Base-by-base conservation (phyloP, 2,888 invertebrate species). In the Cataglyphis altisquamis region DNA sequence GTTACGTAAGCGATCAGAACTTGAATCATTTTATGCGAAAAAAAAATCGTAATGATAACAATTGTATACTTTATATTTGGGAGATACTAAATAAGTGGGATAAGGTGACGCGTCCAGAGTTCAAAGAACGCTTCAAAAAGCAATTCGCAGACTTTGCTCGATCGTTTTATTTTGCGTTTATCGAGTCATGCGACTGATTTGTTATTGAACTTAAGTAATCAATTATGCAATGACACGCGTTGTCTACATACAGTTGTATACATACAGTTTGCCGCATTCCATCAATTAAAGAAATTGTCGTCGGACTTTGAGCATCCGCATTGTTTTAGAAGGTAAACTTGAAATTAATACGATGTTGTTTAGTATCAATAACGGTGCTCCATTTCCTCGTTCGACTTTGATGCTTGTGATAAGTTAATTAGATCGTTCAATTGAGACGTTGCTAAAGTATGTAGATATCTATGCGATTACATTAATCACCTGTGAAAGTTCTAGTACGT, bases 101-200 rank as follows among this genome's bases (percentile, higher is more conserved):
- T 36, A 15, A 29, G 12, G 9, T 48, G 45, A 25, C 15, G 48
- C 15, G 45, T 32, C 3, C 21, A 21, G 55, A 68, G 78, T 68
- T 68, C 60, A 68, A 60, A 78, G 78, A 57, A 78, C 78, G 36
- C 25, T 36, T 25, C n/a, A 6, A 8, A 48, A 52, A 10, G 21
- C 45, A 12, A 52, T 12, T 9, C 10, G 12, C 3, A 78, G 78
- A 78, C 78, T 78, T 78, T 78, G 78, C 8, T 18, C 78, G 60
- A 45, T 45, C 57, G 32, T 45, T 32, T 78, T 68, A 6, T 60
- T 45, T 67, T 29, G 41, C 2, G 32, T 60, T 18, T 68, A 60
- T 78, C 60, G 45, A 45, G 21, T 60, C 55, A 57, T 1, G 21
- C 29, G 25, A 63, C 21, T 57, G 29, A 41, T 60, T 18, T 10